Conservation (phyloP, 2,888 invertebrate genomes). For the Cheilosia variabilis region DNA sequence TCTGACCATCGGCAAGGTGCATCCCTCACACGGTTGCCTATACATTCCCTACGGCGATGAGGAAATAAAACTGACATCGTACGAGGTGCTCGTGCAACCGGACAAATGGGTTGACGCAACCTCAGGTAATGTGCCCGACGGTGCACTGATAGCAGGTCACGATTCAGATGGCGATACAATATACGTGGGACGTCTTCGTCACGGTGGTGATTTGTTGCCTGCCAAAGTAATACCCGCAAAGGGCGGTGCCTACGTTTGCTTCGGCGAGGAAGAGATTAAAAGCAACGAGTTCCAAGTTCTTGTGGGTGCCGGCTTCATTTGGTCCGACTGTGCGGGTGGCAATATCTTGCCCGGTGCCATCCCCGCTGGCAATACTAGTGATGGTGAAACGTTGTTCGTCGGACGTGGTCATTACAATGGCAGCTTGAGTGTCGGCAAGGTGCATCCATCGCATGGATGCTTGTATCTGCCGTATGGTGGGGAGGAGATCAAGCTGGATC, state of each 20-base stretch:
- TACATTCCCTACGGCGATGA: slow-evolving; percentile 84
- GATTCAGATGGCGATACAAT: slow-evolving; percentile 79
- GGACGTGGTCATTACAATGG: slow-evolving; percentile 85
- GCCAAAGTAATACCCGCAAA: slow-evolving; percentile 86
- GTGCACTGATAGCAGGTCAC: slow-evolving; percentile 78
- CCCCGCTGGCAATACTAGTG: slow-evolving; percentile 82
- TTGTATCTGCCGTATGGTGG: slow-evolving; percentile 89
- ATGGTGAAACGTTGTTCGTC: slow-evolving; percentile 85
- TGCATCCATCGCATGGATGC: slow-evolving; percentile 87
- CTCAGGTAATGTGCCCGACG: slow-evolving; percentile 77
- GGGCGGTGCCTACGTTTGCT: slow-evolving; percentile 84
- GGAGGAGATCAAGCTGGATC: slow-evolving; percentile 86
- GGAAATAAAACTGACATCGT: slow-evolving; percentile 82
- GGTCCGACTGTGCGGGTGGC: slow-evolving; percentile 77
- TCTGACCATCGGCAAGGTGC: slow-evolving; percentile 89
- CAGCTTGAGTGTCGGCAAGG: slow-evolving; percentile 82
- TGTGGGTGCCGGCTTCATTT: slow-evolving; percentile 79
- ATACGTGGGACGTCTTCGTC: slow-evolving; percentile 78
- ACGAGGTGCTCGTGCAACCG: slow-evolving; percentile 82
- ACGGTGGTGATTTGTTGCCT: slow-evolving; percentile 84
- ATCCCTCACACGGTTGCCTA: slow-evolving; percentile 84
- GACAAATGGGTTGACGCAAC: slow-evolving; percentile 78
- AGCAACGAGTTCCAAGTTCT: slow-evolving; percentile 84
- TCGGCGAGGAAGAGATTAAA: slow-evolving; percentile 84
- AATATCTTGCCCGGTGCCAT: slow-evolving; percentile 77